phyloP scores from a whole-genome alignment of 2,888 invertebrate species.

The Tholera decimalis region DNA sequence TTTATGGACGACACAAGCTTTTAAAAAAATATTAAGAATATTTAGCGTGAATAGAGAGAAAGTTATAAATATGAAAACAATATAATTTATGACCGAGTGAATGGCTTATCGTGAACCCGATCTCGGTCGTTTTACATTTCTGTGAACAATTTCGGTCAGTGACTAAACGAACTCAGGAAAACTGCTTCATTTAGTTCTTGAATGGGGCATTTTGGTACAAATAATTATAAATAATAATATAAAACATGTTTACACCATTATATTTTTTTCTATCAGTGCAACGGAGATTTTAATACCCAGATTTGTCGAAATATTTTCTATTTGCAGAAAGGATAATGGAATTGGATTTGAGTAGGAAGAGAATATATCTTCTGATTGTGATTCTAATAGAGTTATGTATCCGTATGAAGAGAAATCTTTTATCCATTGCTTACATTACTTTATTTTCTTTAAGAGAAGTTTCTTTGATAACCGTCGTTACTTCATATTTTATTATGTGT shows the following conservation, averaged over 20 bases:
- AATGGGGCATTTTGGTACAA: constrained; percentile 15
- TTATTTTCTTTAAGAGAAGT: constrained; percentile 35
- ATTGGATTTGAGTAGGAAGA: constrained; percentile 45
- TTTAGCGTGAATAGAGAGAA: constrained; percentile 61
- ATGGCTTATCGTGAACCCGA: constrained; percentile 55
- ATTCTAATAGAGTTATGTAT: constrained; percentile 53
- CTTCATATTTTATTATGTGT: constrained; percentile 14
- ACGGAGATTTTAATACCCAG: constrained; percentile 29
- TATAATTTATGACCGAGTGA: constrained; percentile 59
- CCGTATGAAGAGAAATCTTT: constrained; percentile 30
- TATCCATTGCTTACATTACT: constrained; percentile 43
- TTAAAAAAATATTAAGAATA: constrained; percentile 65
- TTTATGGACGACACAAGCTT: constrained; percentile 60
- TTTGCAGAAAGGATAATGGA: constrained; percentile 48
- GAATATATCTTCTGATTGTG: constrained; percentile 48
- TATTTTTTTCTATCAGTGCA: constrained; percentile 3
- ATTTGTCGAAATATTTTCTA: constrained; percentile 42
- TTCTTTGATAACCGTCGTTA: constrained; percentile 40
- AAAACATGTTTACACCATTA: background rate
- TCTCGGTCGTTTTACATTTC: constrained; percentile 59
- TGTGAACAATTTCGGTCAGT: constrained; percentile 41
- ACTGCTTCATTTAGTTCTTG: constrained; percentile 38
- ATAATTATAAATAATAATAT: background rate
- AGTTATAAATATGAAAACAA: constrained; percentile 63
- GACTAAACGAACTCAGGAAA: constrained; percentile 37